Evolutionary conservation across 2,888 invertebrate genomes (phyloP).

Genomic region (Ferrisia virgata): DNA sequence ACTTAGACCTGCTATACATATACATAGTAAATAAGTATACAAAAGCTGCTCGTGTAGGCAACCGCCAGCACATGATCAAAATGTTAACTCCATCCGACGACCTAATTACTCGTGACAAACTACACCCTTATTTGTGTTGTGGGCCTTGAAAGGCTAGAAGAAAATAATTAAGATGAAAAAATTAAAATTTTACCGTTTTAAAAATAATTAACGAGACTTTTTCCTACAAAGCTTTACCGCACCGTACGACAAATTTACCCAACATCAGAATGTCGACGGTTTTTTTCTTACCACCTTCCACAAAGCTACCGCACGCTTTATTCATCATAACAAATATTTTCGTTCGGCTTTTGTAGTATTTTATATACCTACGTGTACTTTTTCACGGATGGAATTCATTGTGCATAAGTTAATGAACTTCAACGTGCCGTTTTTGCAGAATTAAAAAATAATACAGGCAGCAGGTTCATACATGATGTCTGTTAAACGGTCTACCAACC

Average conservation of each 20-base stretch:
- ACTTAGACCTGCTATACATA: too few species aligned
- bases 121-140: not conserved
- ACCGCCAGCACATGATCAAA: conserved; percentile 5
- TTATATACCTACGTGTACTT: too few species aligned
- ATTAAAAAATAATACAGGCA: not conserved
- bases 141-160: not conserved
- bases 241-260: not conserved
- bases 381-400: not conserved
- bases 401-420: not conserved
- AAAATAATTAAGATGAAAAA: conserved; percentile 12
- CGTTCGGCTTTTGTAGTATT: not conserved
- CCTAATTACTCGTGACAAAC: conserved; percentile 29
- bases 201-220: not conserved
- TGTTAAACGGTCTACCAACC: too few species aligned
- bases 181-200: conserved; percentile 12
- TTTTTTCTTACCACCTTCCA: not conserved
- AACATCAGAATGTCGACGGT: not conserved
- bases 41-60: conserved; percentile 1
- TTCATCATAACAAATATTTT: not conserved
- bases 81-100: conserved; percentile 18
- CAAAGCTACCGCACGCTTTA: not conserved
- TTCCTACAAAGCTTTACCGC: not conserved
- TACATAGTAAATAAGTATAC: too few species aligned
- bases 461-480: too few species aligned
- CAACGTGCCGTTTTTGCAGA: not conserved